A percentile compares a stretch with the other conserved stretches of the same genome.
Evolutionary conservation across 1,140 invertebrate genomes (phyloP).

Genomic region (Platyura marginata): DNA sequence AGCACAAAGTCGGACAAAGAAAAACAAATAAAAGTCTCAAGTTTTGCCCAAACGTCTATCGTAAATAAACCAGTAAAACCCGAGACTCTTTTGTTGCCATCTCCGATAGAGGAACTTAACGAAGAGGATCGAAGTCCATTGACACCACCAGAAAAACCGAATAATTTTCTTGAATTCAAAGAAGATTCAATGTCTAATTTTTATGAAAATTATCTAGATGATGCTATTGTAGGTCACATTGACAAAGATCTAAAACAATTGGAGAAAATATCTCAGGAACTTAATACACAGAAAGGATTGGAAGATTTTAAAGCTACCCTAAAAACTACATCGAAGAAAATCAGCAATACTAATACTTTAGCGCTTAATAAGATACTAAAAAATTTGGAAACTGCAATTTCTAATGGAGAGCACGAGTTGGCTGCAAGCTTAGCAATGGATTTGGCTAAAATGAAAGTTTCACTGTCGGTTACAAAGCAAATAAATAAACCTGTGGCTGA

Average conservation of each 20-base stretch:
- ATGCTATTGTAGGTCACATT: not conserved
- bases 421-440: slow-evolving; percentile 48
- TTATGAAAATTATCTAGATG: not conserved
- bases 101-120: not conserved
- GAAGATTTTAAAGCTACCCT: not conserved
- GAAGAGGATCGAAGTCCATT: not conserved
- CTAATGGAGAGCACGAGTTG: slow-evolving; percentile 40
- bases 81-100: not conserved
- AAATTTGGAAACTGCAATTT: slow-evolving; percentile 46
- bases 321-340: not conserved
- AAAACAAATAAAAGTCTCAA: not conserved
- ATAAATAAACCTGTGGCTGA: too few species aligned
- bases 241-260: slow-evolving; percentile 1
- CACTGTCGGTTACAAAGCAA: slow-evolving; percentile 37
- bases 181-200: not conserved
- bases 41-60: not conserved
- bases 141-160: too few species aligned
- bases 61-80: not conserved
- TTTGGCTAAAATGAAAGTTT: slow-evolving; percentile 45
- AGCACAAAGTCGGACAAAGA: not conserved
- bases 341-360: slow-evolving; percentile 26
- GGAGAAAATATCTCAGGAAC: not conserved
- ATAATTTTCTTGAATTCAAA: too few species aligned
- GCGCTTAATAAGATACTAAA: slow-evolving; percentile 41
- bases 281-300: not conserved